Evolutionary conservation across 2,113 vertebrate species (phyloP), one percentile per base, ranked within the genome.

Genomic region (Chaetodon auriga): DNA sequence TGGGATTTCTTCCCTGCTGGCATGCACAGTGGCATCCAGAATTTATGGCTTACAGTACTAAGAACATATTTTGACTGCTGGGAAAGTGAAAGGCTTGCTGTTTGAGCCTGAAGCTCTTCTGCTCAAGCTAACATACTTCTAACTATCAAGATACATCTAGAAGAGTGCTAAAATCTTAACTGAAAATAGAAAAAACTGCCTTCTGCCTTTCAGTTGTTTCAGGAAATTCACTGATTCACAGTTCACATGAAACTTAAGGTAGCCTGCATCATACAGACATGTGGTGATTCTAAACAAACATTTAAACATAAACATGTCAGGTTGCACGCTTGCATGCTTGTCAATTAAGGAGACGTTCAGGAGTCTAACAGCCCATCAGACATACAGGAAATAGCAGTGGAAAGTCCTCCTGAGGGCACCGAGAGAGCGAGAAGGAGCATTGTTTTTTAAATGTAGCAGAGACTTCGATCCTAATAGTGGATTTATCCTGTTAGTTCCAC

Each of bases 1-100:
- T 66, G 25, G 54, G 36, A 45, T 82, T 55, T 55, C 64, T 69
- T 57, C 69, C 48, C 72, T 69, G 80, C 80, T 82, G 57, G 70
- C 65, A 82, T 21, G n/a, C 48, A 68, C 70, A 68, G 70, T 57
- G 14, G 43, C 16, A 49, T 49, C 53, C n/a, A 76, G 16, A 62
- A 21, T 75, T 38, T 68, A 69, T 65, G 76, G 57, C 25, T 55
- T 25, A 63, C 55, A 75, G 41, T 35, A 5, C 57, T 51, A 57
- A 6, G 5, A n/a, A 43, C 76, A 35, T 53, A 51, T 55, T 62
- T 51, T 53, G 41, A 69, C 64, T 76, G 48, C 57, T 70, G 48
- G 48, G 57, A 18, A 61, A 69, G 55, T 53, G 58, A 30, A 75
- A 41, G 16, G 16, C 58, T 35, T 0, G 35, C 57, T 60, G 57